Evolutionary conservation across 2,797 vertebrate species (phyloP).

Genomic region (Acropternis orthonyx): DNA sequence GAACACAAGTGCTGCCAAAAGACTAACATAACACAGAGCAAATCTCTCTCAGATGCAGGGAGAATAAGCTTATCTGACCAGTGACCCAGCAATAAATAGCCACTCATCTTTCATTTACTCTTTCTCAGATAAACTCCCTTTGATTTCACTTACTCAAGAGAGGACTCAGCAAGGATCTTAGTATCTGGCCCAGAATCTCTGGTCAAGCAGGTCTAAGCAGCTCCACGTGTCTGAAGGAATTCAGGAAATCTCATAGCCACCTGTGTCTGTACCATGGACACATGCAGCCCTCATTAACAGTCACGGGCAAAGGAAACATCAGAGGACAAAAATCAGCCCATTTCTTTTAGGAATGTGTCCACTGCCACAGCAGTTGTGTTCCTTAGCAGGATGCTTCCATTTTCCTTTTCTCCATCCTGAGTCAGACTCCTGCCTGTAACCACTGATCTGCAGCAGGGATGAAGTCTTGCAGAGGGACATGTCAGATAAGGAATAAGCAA

Average conservation of each 20-base stretch:
- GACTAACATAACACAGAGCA: constrained; percentile 28
- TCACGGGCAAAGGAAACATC: background rate
- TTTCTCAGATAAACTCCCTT: background rate
- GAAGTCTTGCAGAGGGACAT: background rate
- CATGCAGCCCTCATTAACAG: background rate
- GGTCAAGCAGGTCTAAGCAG: background rate
- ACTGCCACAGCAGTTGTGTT: background rate
- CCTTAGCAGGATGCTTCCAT: background rate
- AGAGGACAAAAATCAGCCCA: background rate
- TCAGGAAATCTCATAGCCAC: background rate
- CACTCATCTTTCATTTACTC: background rate
- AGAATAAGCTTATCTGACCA: constrained; percentile 46
- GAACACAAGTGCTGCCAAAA: constrained; percentile 6
- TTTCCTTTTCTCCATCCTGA: background rate
- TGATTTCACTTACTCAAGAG: background rate
- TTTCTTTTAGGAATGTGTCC: background rate
- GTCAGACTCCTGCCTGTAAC: background rate
- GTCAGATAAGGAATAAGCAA: background rate
- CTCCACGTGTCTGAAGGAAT: background rate
- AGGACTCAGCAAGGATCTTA: background rate
- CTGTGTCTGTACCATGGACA: background rate
- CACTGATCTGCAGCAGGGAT: background rate
- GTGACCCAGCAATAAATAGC: constrained; percentile 45
- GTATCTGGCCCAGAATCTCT: background rate
- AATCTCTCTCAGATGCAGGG: constrained; percentile 52